Percentiles rank a stretch among this genome's conserved stretches.
Evolutionary conservation across 2,888 invertebrate genomes (phyloP).

Genomic region (Mesoligia furuncula): DNA sequence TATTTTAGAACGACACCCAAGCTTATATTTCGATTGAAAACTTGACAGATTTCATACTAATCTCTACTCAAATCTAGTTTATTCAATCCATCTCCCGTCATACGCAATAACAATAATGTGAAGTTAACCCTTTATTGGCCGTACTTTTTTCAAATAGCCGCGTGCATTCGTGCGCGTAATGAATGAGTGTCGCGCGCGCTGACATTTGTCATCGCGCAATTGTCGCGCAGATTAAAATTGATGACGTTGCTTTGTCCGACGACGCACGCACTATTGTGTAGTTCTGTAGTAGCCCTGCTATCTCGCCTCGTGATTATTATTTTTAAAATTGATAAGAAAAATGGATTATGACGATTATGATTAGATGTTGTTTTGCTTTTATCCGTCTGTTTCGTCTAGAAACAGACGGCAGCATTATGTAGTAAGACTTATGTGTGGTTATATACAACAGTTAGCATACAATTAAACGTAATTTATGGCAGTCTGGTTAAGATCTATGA

Average conservation of each 20-base stretch:
- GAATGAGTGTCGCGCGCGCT: conserved; percentile 87
- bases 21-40: conserved; percentile 28
- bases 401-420: conserved; percentile 20
- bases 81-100: conserved; percentile 77
- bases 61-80: conserved; percentile 44
- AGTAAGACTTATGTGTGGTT: conserved; percentile 1
- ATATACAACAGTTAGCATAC: conserved; percentile 26
- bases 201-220: conserved; percentile 90
- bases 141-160: conserved; percentile 80
- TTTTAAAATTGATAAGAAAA: conserved; percentile 72
- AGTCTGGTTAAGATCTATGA: background rate
- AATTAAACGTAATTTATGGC: conserved; percentile 29
- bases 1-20: background rate
- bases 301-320: conserved; percentile 78
- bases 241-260: conserved; percentile 88
- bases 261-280: conserved; percentile 82
- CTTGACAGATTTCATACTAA: conserved; percentile 43
- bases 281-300: conserved; percentile 76
- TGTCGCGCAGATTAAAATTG: conserved; percentile 90
- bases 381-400: conserved; percentile 24
- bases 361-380: conserved; percentile 35
- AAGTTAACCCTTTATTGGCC: conserved; percentile 89
- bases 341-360: conserved; percentile 51
- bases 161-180: conserved; percentile 85
- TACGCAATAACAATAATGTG: conserved; percentile 82